Percentiles rank a stretch among this genome's conserved stretches.
These are phyloP conservation scores for Camelus dromedarius DNA, from an alignment of 2,113 vertebrate species.

Conservation along the genomic window DNA sequence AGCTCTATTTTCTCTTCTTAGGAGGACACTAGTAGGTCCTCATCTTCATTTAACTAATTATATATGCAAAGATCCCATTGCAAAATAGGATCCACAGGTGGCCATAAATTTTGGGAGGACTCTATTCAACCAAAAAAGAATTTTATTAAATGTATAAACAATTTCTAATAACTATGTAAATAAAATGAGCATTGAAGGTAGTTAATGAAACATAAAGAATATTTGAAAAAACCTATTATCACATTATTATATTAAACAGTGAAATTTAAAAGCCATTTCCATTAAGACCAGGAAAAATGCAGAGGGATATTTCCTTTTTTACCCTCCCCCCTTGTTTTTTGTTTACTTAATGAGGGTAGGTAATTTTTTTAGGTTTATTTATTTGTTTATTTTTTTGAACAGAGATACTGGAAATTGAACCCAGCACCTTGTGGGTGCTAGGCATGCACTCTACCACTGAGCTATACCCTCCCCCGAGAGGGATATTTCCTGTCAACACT, in stretches of 20 bases:
- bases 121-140: background rate
- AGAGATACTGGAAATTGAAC: too few relatives aligned
- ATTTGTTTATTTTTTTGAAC: too few relatives aligned
- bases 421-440: too few relatives aligned
- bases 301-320: background rate
- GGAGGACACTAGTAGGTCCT: background rate
- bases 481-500: background rate
- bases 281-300: conserved; percentile 18
- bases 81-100: background rate
- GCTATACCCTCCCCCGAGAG: background rate
- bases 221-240: background rate
- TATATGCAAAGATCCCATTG: background rate
- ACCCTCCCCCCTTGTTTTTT: too few relatives aligned
- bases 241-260: background rate
- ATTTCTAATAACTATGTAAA: background rate
- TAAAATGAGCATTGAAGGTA: background rate
- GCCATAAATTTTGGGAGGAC: background rate
- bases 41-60: background rate
- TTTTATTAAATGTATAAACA: background rate
- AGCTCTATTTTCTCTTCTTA: background rate
- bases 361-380: too few relatives aligned
- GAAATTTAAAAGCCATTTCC: background rate
- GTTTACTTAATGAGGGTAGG: too few relatives aligned
- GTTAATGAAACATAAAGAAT: background rate
- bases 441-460: too few relatives aligned